A percentile compares a stretch with the other conserved stretches of the same genome.
Evolutionary conservation across 1,140 invertebrate species (phyloP).

Genomic region (Medauroidea extradentata): DNA sequence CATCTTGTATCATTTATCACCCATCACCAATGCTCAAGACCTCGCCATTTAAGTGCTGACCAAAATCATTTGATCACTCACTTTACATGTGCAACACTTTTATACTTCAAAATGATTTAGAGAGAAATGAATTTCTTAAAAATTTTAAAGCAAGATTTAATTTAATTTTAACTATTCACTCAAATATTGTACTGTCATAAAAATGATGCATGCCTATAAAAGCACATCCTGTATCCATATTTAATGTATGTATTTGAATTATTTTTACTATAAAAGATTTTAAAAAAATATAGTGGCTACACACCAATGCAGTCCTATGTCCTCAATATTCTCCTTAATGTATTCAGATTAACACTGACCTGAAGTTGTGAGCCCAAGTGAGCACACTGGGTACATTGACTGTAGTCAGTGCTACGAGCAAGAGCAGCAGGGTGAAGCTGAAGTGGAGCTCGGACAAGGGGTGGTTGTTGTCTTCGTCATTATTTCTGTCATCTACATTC

Average conservation of each 20-base stretch:
- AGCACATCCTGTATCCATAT: background rate
- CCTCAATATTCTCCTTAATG: background rate
- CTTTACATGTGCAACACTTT: background rate
- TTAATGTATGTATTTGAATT: background rate
- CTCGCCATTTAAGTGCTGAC: too few relatives aligned
- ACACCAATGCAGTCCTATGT: background rate
- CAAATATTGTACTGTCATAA: background rate
- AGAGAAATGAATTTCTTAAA: background rate
- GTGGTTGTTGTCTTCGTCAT: background rate
- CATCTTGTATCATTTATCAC: too few relatives aligned
- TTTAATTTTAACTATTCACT: background rate
- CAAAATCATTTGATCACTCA: too few relatives aligned
- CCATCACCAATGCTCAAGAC: too few relatives aligned
- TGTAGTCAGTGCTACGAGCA: background rate
- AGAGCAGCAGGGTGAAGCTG: constrained; percentile 2
- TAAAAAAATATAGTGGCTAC: background rate
- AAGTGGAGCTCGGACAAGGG: constrained; percentile 10
- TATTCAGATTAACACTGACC: background rate
- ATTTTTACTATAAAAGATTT: background rate
- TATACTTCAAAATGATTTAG: background rate
- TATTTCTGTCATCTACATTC: background rate
- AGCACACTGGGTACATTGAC: constrained; percentile 2
- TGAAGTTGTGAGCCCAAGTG: constrained; percentile 11
- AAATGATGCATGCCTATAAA: background rate
- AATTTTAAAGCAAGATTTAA: too few relatives aligned